These are phyloP conservation scores for Cylloceria caligata DNA, from an alignment of 2,888 invertebrate genomes.

Conservation along the genomic window DNA sequence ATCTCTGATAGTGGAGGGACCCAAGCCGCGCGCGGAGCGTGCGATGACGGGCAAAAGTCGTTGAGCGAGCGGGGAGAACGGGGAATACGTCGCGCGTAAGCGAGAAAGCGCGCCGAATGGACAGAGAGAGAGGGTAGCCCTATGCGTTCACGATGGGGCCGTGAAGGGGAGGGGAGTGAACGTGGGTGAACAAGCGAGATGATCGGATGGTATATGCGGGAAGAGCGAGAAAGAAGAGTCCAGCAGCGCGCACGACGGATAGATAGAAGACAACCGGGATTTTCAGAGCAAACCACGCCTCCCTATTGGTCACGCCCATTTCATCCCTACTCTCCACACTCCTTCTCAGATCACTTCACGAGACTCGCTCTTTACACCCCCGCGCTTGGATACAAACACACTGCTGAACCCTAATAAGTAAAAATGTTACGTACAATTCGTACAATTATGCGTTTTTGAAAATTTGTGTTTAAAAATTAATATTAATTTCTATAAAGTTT, in stretches of 20 bases:
- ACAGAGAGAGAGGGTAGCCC: slow-evolving; percentile 19
- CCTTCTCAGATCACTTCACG: slow-evolving; percentile 39
- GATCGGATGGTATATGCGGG: not conserved
- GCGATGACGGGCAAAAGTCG: slow-evolving; percentile 79
- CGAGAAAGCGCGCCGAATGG: slow-evolving; percentile 13
- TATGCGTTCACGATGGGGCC: not conserved
- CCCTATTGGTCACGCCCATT: slow-evolving; percentile 65
- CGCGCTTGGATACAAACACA: slow-evolving; percentile 16
- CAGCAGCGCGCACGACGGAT: slow-evolving; percentile 42
- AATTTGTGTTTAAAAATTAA: too few relatives aligned
- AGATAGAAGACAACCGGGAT: slow-evolving; percentile 77
- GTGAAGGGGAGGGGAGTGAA: not conserved
- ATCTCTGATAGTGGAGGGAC: slow-evolving; percentile 78
- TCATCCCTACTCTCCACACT: slow-evolving; percentile 68
- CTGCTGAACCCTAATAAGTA: not conserved
- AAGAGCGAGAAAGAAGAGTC: slow-evolving; percentile 35
- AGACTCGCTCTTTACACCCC: slow-evolving; percentile 50
- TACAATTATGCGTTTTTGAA: too few relatives aligned
- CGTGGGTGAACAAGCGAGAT: slow-evolving; percentile 55
- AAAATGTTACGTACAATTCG: not conserved
- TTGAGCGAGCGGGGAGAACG: slow-evolving; percentile 13
- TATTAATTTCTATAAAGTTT: too few relatives aligned
- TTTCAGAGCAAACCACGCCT: slow-evolving; percentile 80
- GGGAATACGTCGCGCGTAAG: slow-evolving; percentile 10
- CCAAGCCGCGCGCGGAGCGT: slow-evolving; percentile 61